Evolutionary conservation across 2,797 vertebrate species (phyloP).

Genomic region (Danio kyathit): DNA sequence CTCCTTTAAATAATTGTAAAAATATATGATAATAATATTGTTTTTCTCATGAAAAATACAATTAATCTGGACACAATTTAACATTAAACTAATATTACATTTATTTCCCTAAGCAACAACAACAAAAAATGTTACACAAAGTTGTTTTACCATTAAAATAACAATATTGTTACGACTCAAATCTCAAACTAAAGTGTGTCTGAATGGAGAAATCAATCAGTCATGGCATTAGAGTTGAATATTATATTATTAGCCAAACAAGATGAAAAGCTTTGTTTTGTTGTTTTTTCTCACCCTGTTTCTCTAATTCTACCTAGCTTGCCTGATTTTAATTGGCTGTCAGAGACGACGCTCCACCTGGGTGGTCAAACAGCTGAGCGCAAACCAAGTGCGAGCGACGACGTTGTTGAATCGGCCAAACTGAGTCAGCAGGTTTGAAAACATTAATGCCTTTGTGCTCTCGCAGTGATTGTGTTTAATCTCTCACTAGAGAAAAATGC

Average conservation of each 20-base stretch:
- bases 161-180: neutral
- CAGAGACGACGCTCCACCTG: slow-evolving; percentile 64
- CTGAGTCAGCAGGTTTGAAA: slow-evolving; percentile 55
- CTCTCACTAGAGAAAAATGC: neutral
- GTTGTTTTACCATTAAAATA: neutral
- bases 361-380: slow-evolving; percentile 80
- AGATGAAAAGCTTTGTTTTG: slow-evolving; percentile 43
- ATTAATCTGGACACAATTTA: too few relatives aligned
- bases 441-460: slow-evolving; percentile 16
- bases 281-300: neutral
- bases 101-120: too few relatives aligned
- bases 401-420: slow-evolving; percentile 23
- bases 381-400: slow-evolving; percentile 62
- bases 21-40: too few relatives aligned
- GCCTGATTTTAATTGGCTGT: slow-evolving; percentile 24
- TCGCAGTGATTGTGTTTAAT: neutral
- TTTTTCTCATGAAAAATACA: too few relatives aligned
- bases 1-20: too few relatives aligned
- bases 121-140: neutral
- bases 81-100: too few relatives aligned
- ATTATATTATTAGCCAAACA: slow-evolving; percentile 2
- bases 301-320: slow-evolving; percentile 27
- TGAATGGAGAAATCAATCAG: neutral
- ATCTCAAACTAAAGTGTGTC: neutral
- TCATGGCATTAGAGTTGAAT: neutral